Percentiles rank a stretch among this genome's conserved stretches.
Conservation (phyloP, 2,888 invertebrate species). For the Scaptomyza parva region DNA sequence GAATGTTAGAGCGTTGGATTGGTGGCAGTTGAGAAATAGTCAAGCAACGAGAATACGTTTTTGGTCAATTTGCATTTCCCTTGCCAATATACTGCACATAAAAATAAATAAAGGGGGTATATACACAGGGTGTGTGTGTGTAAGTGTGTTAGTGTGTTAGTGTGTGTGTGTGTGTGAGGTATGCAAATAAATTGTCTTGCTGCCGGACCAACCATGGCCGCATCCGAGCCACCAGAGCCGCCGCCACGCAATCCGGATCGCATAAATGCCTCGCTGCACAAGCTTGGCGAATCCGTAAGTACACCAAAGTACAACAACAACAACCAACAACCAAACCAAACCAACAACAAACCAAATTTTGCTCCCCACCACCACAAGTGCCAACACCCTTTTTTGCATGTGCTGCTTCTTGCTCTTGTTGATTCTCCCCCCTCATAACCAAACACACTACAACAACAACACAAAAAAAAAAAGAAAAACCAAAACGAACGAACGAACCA, state of each 20-base stretch:
- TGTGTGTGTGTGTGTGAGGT: constrained; percentile 57
- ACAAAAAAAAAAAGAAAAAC: constrained; percentile 25
- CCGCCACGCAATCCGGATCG: constrained; percentile 85
- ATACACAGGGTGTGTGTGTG: neutral
- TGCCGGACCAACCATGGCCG: constrained; percentile 84
- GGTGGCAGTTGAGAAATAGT: constrained; percentile 58
- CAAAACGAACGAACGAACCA: constrained; percentile 21
- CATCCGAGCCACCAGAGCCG: constrained; percentile 85
- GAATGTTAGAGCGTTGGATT: constrained; percentile 60
- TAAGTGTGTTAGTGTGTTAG: neutral
- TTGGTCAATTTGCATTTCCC: constrained; percentile 29
- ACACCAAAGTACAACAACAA: constrained; percentile 61
- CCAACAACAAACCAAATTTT: constrained; percentile 4
- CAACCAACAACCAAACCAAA: constrained; percentile 19
- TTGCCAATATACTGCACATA: neutral
- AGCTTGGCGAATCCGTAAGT: constrained; percentile 85
- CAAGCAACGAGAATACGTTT: constrained; percentile 6
- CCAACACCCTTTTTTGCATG: constrained; percentile 40
- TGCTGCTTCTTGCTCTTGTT: neutral
- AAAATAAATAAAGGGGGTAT: constrained; percentile 17
- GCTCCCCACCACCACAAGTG: constrained; percentile 11
- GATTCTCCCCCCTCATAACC: constrained; percentile 11
- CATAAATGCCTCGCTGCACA: constrained; percentile 85
- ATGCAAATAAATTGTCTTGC: constrained; percentile 85
- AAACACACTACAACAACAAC: too few species aligned